Evolutionary conservation across 2,113 vertebrate species (phyloP).

Genomic region (Himantopus leucocephalus): DNA sequence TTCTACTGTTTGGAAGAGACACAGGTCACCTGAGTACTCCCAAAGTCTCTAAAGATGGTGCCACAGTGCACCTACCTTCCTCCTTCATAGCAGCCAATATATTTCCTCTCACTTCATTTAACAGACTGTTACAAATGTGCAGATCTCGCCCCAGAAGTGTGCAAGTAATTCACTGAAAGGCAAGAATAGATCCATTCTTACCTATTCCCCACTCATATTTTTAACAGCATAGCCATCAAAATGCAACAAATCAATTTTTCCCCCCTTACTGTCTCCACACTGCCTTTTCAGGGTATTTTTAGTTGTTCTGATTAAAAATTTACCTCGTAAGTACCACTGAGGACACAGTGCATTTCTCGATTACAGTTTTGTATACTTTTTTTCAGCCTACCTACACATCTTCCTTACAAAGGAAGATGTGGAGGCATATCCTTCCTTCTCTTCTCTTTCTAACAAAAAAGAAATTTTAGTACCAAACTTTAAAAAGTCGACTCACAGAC

Average conservation of each 20-base stretch:
- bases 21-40: neutral
- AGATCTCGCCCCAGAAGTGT: neutral
- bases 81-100: neutral
- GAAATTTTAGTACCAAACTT: neutral
- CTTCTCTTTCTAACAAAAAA: neutral
- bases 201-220: neutral
- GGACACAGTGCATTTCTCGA: slow-evolving; percentile 32
- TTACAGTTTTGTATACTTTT: slow-evolving; percentile 6
- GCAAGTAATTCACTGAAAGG: slow-evolving; percentile 23
- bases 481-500: neutral
- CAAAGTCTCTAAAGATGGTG: neutral
- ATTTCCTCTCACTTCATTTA: neutral
- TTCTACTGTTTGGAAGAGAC: neutral
- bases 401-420: neutral
- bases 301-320: slow-evolving; percentile 65
- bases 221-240: neutral
- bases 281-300: slow-evolving; percentile 31
- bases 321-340: slow-evolving; percentile 40
- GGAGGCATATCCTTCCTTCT: neutral
- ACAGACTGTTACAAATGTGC: neutral
- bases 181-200: neutral
- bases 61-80: neutral
- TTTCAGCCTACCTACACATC: neutral
- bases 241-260: neutral
- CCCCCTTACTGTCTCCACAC: neutral